A percentile compares a stretch with the other conserved stretches of the same genome.
Conservation (phyloP, 1,140 invertebrate species). For the Ceratoteleas bidentatus region DNA sequence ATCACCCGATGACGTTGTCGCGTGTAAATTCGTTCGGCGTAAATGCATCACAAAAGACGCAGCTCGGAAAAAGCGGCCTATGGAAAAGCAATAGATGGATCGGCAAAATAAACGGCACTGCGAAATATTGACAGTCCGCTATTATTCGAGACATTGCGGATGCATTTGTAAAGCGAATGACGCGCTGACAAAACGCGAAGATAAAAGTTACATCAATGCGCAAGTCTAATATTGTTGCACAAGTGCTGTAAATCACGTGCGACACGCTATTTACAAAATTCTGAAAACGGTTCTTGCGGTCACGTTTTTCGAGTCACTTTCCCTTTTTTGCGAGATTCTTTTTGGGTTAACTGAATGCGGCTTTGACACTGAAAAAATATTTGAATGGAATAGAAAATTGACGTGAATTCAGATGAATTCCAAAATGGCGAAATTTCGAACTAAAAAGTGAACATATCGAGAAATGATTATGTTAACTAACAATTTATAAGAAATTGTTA, state of each 20-base stretch:
- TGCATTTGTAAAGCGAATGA: slow-evolving; percentile 49
- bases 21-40: slow-evolving; percentile 11
- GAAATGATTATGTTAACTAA: too few relatives aligned
- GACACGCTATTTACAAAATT: slow-evolving; percentile 27
- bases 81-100: slow-evolving; percentile 34
- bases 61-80: slow-evolving; percentile 29
- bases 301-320: slow-evolving; percentile 7
- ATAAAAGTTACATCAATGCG: slow-evolving; percentile 55
- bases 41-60: slow-evolving; percentile 42
- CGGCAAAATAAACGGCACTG: slow-evolving; percentile 38
- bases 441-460: too few relatives aligned
- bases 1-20: background rate
- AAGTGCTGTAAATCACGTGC: slow-evolving; percentile 48
- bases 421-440: too few relatives aligned
- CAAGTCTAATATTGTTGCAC: slow-evolving; percentile 48
- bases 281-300: slow-evolving; percentile 17
- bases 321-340: background rate
- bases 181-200: slow-evolving; percentile 52
- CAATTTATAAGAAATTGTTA: too few relatives aligned
- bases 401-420: too few relatives aligned
- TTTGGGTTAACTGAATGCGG: background rate
- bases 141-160: slow-evolving; percentile 35
- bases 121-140: slow-evolving; percentile 55
- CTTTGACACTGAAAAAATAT: too few relatives aligned
- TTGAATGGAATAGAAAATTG: too few relatives aligned